These are phyloP conservation scores for Ctenosaura bakeri DNA, from an alignment of 2,797 vertebrate species.

Conservation along the genomic window DNA sequence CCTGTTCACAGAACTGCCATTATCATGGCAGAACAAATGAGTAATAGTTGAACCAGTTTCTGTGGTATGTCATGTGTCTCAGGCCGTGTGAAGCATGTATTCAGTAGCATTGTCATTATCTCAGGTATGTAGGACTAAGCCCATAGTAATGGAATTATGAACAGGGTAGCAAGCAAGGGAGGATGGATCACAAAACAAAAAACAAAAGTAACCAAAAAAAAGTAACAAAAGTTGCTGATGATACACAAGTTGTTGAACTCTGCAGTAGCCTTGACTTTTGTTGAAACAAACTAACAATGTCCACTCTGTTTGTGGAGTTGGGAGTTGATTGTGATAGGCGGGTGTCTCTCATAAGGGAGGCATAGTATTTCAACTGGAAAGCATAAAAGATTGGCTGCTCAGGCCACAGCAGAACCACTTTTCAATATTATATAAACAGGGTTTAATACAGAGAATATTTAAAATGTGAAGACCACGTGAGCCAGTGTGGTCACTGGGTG, in stretches of 20 bases:
- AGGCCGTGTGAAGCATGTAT: background rate
- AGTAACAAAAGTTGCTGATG: background rate
- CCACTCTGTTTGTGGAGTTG: background rate
- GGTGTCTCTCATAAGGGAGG: background rate
- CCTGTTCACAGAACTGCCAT: no score
- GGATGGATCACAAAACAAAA: no score
- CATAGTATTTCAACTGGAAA: conserved; percentile 16
- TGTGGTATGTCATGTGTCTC: background rate
- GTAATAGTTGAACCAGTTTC: background rate
- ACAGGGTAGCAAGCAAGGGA: background rate
- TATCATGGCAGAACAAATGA: background rate
- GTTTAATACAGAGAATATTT: conserved; percentile 29
- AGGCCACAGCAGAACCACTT: background rate
- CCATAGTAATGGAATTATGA: background rate
- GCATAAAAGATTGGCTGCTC: background rate
- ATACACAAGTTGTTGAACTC: background rate
- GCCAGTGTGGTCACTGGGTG: background rate
- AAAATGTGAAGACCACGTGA: conserved; percentile 49
- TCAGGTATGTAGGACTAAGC: background rate
- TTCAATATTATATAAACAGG: background rate
- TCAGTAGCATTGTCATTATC: background rate
- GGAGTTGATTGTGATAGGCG: background rate
- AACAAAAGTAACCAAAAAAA: no score
- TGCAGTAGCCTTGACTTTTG: background rate
- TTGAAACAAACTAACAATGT: background rate